Percentiles rank a stretch among this genome's conserved stretches.
These are phyloP conservation scores for Acromyrmex echinatior DNA, from an alignment of 1,140 invertebrate species.

Conservation along the genomic window DNA sequence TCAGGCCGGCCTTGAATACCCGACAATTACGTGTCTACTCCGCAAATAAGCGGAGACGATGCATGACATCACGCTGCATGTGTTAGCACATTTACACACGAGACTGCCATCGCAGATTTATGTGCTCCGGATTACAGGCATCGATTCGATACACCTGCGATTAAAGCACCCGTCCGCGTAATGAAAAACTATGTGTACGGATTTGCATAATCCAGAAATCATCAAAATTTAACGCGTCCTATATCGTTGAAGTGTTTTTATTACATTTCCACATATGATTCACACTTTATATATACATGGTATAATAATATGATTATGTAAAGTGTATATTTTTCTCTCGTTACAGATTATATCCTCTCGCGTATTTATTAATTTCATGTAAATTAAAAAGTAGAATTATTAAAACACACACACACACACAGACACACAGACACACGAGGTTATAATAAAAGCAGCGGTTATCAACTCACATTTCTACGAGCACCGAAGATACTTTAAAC, in stretches of 20 bases:
- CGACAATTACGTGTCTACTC: conserved; percentile 71
- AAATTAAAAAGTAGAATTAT: neutral
- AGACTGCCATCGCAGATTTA: conserved; percentile 39
- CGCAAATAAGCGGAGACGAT: conserved; percentile 70
- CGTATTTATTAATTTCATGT: neutral
- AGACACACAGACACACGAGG: neutral
- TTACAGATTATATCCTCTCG: neutral
- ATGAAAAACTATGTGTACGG: conserved; percentile 17
- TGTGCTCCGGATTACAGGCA: conserved; percentile 49
- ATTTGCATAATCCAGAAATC: conserved; percentile 25
- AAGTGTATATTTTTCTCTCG: neutral
- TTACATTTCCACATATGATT: neutral
- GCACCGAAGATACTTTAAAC: neutral
- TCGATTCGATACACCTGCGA: conserved; percentile 24
- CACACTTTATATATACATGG: neutral
- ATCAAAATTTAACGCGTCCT: neutral
- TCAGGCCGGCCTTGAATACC: conserved; percentile 68
- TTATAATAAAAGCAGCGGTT: neutral
- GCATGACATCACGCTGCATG: conserved; percentile 65
- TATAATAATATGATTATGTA: neutral
- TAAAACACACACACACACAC: neutral
- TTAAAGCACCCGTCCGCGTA: neutral
- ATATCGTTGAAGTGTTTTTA: neutral
- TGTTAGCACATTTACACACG: conserved; percentile 11
- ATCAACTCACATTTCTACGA: neutral